Conservation (phyloP, 2,888 invertebrate species). For the Bugulina stolonifera region DNA sequence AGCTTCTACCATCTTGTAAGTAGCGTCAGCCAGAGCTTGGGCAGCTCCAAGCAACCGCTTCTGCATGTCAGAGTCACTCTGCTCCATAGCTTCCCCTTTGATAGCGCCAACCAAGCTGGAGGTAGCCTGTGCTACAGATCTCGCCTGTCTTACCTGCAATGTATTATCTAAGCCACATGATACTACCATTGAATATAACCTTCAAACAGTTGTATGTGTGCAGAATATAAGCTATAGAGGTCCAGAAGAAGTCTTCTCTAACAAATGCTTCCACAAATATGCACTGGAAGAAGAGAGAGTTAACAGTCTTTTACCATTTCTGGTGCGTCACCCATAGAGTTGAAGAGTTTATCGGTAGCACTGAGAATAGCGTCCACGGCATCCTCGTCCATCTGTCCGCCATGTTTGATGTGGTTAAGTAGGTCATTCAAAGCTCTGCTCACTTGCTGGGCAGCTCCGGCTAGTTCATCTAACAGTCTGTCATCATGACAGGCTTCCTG, state of each 20-base stretch:
- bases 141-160: constrained; percentile 18
- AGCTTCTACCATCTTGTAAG: constrained; percentile 92
- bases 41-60: constrained; percentile 86
- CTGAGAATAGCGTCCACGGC: constrained; percentile 82
- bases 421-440: constrained; percentile 81
- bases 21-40: constrained; percentile 86
- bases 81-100: constrained; percentile 84
- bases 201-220: too few relatives aligned
- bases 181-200: too few relatives aligned
- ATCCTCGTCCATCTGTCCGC: constrained; percentile 61
- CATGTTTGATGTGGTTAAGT: constrained; percentile 75
- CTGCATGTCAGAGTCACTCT: constrained; percentile 81
- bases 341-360: constrained; percentile 80
- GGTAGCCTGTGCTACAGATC: constrained; percentile 62
- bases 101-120: constrained; percentile 89
- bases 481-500: constrained; percentile 64
- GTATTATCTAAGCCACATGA: too few relatives aligned
- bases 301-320: constrained; percentile 93
- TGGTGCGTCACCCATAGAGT: constrained; percentile 76
- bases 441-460: constrained; percentile 81
- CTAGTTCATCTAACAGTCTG: constrained; percentile 67
- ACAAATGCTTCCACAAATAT: too few relatives aligned
- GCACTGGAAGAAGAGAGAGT: too few relatives aligned
- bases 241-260: too few relatives aligned
- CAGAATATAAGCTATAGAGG: too few relatives aligned